phyloP scores from a whole-genome alignment of 2,797 vertebrate genomes.

The Lacerta bilineata region DNA sequence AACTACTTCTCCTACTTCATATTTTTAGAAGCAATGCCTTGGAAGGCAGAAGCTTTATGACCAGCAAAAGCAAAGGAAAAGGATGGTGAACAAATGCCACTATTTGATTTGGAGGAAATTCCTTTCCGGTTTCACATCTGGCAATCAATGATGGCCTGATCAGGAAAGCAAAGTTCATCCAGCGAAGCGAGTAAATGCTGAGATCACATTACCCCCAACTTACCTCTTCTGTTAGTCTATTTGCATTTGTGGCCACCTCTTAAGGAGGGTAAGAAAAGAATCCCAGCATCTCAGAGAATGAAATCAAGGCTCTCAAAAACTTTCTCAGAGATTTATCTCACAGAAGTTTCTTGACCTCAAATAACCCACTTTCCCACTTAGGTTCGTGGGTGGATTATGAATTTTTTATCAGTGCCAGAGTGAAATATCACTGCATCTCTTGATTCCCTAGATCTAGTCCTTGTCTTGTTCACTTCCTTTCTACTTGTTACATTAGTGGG shows the following conservation, averaged over 20 bases:
- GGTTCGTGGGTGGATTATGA: conserved; percentile 24
- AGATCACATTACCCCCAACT: background rate
- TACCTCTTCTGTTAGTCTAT: background rate
- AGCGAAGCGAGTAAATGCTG: background rate
- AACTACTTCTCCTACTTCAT: too few relatives aligned
- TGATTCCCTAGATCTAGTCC: background rate
- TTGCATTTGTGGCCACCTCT: background rate
- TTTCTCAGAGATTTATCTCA: conserved; percentile 23
- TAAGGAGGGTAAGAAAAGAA: background rate
- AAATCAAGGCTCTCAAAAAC: conserved; percentile 27
- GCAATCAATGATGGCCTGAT: background rate
- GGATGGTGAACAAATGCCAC: too few relatives aligned
- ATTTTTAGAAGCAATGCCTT: background rate
- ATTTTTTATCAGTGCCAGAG: conserved; percentile 35
- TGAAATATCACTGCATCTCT: conserved; percentile 34
- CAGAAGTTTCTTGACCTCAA: conserved; percentile 36
- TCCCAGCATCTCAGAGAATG: background rate
- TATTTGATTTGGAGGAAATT: background rate
- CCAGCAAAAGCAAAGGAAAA: background rate
- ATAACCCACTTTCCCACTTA: conserved; percentile 29
- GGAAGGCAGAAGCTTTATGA: background rate
- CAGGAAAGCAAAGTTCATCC: background rate
- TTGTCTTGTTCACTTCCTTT: conserved; percentile 27
- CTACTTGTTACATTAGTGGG: conserved; percentile 24
- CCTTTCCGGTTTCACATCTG: background rate